phyloP scores from a whole-genome alignment of 2,797 vertebrate genomes.

The Decapterus maruadsi region DNA sequence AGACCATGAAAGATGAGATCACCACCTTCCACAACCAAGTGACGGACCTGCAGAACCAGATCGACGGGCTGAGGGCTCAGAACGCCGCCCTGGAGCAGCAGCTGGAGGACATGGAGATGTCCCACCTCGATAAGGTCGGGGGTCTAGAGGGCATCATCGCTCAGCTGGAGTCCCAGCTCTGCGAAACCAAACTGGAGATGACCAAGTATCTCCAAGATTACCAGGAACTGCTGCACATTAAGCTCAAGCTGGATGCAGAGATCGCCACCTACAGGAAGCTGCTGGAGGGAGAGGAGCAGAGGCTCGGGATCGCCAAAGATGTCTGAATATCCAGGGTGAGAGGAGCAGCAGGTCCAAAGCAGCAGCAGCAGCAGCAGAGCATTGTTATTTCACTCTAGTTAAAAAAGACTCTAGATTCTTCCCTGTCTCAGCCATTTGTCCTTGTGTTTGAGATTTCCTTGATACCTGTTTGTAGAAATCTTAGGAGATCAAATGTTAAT shows the following conservation, averaged over 20 bases:
- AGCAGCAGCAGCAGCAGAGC: conserved; percentile 22
- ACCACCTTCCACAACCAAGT: conserved; percentile 82
- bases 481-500: too few species aligned
- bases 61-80: conserved; percentile 82
- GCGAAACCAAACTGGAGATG: conserved; percentile 87
- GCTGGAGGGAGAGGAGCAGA: conserved; percentile 87
- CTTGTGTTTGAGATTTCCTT: conserved; percentile 1
- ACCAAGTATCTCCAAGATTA: conserved; percentile 84
- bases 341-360: conserved; percentile 32
- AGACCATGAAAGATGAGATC: conserved; percentile 87
- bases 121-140: conserved; percentile 84
- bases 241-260: conserved; percentile 87
- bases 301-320: conserved; percentile 84
- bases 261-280: conserved; percentile 90
- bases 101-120: conserved; percentile 87
- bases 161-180: conserved; percentile 87
- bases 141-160: conserved; percentile 79
- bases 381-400: conserved; percentile 8
- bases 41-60: conserved; percentile 87
- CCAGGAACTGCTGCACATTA: conserved; percentile 83
- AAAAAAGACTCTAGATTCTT: conserved; percentile 24
- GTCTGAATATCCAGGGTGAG: conserved; percentile 46
- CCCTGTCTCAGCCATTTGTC: neutral
- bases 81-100: conserved; percentile 86
- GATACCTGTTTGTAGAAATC: too few species aligned